Evolutionary conservation across 2,888 invertebrate genomes (phyloP).

Genomic region (Drosophila demipolita): DNA sequence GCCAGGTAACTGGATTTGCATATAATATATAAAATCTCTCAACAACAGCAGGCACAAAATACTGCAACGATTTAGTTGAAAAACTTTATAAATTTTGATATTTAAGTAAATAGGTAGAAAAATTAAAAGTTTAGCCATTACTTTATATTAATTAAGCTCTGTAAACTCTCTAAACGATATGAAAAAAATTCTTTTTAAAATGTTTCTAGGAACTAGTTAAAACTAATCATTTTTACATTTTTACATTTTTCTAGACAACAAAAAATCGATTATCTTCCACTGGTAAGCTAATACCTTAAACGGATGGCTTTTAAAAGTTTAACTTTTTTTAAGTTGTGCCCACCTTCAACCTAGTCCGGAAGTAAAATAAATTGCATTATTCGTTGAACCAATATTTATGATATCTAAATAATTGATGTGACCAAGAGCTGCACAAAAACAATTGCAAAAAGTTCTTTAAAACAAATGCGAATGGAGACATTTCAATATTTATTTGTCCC

Average conservation of each 20-base stretch:
- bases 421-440: neutral
- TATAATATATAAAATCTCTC: neutral
- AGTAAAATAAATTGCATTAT: neutral
- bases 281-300: neutral
- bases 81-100: neutral
- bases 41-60: neutral
- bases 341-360: neutral
- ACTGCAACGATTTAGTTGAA: neutral
- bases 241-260: neutral
- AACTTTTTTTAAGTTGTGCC: neutral
- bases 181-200: neutral
- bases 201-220: neutral
- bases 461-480: neutral
- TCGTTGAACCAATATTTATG: neutral
- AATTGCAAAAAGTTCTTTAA: neutral
- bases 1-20: too few relatives aligned
- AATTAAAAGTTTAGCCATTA: neutral
- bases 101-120: neutral
- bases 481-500: neutral
- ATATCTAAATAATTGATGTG: conserved; percentile 3
- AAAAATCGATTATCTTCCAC: neutral
- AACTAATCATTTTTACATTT: neutral
- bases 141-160: neutral
- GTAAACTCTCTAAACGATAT: neutral
- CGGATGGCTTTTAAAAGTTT: conserved; percentile 8